Evolutionary conservation across 2,113 vertebrate species (phyloP).

Genomic region (Pampusana beccarii): DNA sequence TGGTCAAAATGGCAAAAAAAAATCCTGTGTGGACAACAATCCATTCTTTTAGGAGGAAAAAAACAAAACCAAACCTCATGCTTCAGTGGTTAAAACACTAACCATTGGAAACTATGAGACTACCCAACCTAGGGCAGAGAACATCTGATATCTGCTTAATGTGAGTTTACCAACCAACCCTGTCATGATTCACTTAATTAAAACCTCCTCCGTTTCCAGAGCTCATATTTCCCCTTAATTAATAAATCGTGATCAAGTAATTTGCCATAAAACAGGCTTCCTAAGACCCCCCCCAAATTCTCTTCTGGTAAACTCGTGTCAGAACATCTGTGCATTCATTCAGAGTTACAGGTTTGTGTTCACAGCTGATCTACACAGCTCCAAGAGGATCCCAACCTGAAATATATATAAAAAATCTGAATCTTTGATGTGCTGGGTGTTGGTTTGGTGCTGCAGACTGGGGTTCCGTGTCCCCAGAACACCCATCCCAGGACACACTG

Average conservation of each 20-base stretch:
- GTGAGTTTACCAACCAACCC: neutral
- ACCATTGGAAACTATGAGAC: conserved; percentile 62
- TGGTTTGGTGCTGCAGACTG: no score
- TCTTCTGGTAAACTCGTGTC: no score
- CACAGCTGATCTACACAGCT: no score
- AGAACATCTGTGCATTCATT: accelerated
- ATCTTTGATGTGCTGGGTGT: no score
- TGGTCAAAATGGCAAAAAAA: conserved; percentile 56
- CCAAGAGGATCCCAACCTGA: no score
- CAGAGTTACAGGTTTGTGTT: accelerated
- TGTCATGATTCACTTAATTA: neutral
- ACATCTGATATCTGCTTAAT: neutral
- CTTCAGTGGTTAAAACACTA: conserved; percentile 40
- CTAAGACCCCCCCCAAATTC: no score
- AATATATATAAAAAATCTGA: no score
- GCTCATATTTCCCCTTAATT: neutral
- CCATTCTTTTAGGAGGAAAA: neutral
- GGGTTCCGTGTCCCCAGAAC: no score
- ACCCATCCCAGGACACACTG: no score
- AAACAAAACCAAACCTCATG: conserved; percentile 45
- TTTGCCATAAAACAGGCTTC: neutral
- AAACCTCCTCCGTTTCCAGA: neutral
- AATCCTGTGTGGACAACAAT: conserved; percentile 36
- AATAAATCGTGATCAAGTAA: neutral
- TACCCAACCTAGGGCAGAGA: conserved; percentile 10